A percentile compares a stretch with the other conserved stretches of the same genome.
phyloP scores from a whole-genome alignment of 2,797 vertebrate genomes.

The Erethizon dorsatum region DNA sequence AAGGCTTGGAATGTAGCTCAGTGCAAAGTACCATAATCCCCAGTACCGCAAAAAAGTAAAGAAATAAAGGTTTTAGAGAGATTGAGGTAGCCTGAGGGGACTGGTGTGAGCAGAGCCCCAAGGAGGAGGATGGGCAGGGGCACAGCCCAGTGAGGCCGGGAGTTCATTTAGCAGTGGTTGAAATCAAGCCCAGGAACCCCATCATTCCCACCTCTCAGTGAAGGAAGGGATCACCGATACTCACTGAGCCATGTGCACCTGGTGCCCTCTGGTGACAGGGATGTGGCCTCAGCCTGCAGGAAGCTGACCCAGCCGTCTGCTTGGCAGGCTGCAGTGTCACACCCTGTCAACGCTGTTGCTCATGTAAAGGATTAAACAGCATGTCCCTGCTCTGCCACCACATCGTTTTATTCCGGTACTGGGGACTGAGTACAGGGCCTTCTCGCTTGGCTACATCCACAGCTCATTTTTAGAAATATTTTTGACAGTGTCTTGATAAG shows the following conservation, averaged over 20 bases:
- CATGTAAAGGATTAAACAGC: neutral
- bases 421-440: neutral
- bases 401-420: neutral
- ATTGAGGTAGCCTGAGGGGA: too few species aligned
- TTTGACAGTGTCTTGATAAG: neutral
- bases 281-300: neutral
- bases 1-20: neutral
- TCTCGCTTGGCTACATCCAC: neutral
- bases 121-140: neutral
- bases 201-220: fast-evolving
- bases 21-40: neutral
- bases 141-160: neutral
- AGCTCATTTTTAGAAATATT: neutral
- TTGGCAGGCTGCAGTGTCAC: neutral
- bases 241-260: neutral
- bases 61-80: neutral
- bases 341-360: neutral
- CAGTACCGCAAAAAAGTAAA: neutral
- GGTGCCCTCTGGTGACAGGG: neutral
- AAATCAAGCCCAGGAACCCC: neutral
- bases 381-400: neutral
- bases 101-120: neutral
- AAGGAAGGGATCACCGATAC: fast-evolving
- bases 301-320: neutral
- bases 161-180: neutral